Evolutionary conservation across 2,797 vertebrate genomes (phyloP), one percentile per base, ranked within the genome.

Genomic region (Phrynocephalus vlangalii): DNA sequence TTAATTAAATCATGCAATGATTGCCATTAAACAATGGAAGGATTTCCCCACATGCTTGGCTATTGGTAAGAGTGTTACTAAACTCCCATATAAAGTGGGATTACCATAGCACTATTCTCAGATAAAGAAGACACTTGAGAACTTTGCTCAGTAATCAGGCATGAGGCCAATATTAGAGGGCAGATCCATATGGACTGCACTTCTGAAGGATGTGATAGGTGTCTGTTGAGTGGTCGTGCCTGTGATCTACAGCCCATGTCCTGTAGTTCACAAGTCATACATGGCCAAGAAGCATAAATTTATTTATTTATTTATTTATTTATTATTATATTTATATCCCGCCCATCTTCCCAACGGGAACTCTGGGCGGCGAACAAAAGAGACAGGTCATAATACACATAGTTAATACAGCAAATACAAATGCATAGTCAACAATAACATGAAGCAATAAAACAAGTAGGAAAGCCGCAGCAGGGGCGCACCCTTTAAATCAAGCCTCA

Each of bases 1-100:
- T 76, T 84, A 79, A 89, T 73, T 84, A 75, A 85, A 70, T 72
- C 20, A n/a, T 85, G 30, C 73, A 71, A 79, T 79, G 56, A 79
- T 80, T 72, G 38, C 50, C 15, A 33, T 90, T 83, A 79, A 83
- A 76, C 38, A 70, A 84, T 87, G 76, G 48, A 82, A 87, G 56
- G 76, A 56, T 83, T 84, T 9, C 20, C 30, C 18, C 20, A 56
- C 20, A n/a, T 71, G 73, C 15, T 63, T 72, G 71, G 66, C 52
- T 77, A 26, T 1, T 26, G 83, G 66, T 26, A 24, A 20, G 26
- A 78, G 20, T 18, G 66, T 38, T 72, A 85, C 5, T 9, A 63
- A 81, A 38, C 48, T 28, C 15, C 13, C 10, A 26, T 30, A 8
- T 38, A 81, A 26, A 73, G 26, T 79, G 22, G 77, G 28, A 84